Evolutionary conservation across 1,140 invertebrate species (phyloP), one percentile per base, ranked within the genome.

Genomic region (Microvelia longipes): DNA sequence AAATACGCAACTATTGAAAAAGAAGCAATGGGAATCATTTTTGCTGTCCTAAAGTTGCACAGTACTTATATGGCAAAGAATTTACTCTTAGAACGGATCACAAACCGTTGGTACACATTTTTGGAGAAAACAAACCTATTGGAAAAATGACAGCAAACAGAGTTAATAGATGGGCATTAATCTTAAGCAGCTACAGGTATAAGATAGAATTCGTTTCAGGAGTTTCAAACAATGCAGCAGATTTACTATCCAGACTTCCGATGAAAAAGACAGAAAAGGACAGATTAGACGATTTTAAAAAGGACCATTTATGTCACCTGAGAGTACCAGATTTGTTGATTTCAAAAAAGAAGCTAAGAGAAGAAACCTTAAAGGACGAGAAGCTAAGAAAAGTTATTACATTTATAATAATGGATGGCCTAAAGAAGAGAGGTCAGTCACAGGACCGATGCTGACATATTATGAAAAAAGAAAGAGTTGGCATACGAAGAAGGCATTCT

Each of bases 61-160:
- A 78, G 28, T 85, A 82, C 74, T 67, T 86, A 1, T 80, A 79
- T 71, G 80, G 79, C n/a, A 76, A 66, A 29, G 77, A 80, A 66
- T 85, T 85, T 71, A 79, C 72, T 24, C 76, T 85, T 0, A 66
- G 79, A 19, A 84, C 81, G 1, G 83, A 86, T 71, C 80, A 85
- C 72, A 75, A 77, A 73, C 79, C 81, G 0, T 72, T 85, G 26
- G 74, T 73, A 29, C 35, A 50, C 35, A 5, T 50, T 5, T 50
- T 50, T 50, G 35, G 35, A 11, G 35, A 50, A 50, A 50, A 50
- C 19, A 50, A 19, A 50, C 5, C 5, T 5, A 50, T 50, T 19
- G 35, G 35, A 5, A 50, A 50, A 19, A 50, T 50, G 35, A 11
- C 35, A 50, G 35, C 35, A 50, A 50, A 50, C 19, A 5, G 35